A percentile compares a stretch with the other conserved stretches of the same genome.
Conservation (phyloP, 2,797 vertebrate species). For the Cynopterus sphinx region DNA sequence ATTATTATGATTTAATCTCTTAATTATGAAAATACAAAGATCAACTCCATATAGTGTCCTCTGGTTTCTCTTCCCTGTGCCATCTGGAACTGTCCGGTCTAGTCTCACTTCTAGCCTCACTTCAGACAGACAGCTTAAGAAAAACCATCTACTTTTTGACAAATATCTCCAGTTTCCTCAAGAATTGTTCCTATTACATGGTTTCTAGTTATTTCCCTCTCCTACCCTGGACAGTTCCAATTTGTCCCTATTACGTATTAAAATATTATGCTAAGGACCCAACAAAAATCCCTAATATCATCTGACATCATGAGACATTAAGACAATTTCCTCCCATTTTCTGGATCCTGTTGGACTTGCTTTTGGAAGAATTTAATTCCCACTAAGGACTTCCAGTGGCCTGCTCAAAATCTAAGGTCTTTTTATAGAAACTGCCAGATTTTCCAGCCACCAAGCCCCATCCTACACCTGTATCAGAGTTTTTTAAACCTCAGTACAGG, state of each 20-base stretch:
- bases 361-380: not conserved
- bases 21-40: not conserved
- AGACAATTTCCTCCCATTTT: not conserved
- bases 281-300: conserved; percentile 5
- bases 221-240: not conserved
- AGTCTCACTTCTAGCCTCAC: not conserved
- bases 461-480: too few relatives aligned
- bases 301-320: not conserved
- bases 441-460: not conserved
- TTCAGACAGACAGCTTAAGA: not conserved
- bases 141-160: not conserved
- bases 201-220: not conserved
- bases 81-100: not conserved
- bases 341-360: not conserved
- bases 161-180: not conserved
- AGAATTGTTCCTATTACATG: not conserved
- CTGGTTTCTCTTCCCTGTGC: not conserved
- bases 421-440: not conserved
- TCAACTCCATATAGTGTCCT: not conserved
- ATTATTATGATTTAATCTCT: not conserved
- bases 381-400: not conserved
- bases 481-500: not conserved
- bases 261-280: not conserved
- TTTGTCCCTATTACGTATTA: not conserved
- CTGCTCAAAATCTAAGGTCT: not conserved